Base-by-base conservation (phyloP, 92 coral and sea anemone genomes). In the Isaurus tuberculatus region DNA sequence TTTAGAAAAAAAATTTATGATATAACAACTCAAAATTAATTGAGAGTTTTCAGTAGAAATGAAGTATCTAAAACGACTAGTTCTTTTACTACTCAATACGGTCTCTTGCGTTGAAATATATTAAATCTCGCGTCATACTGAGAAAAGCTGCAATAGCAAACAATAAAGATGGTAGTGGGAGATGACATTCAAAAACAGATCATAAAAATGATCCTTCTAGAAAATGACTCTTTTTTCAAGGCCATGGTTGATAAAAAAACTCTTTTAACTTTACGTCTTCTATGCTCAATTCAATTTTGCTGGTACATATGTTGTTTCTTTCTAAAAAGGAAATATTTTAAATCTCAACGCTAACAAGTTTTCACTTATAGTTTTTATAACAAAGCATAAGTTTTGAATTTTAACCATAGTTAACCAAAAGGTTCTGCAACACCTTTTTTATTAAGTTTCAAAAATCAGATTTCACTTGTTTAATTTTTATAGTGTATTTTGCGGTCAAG, bases 21-120 rank as follows among this genome's bases (percentile, higher is more conserved):
- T 55, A 57, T 55, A 75, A 55, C 32, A 11, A 55, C 43, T 36
- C 13, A 30, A 48, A 58, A 3, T 1, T 23, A 33, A 55, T 33
- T 77, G 68, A n/a, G 4, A 14, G 51, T n/a, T 29, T n/a, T 32
- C 37, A 16, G 10, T 31, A 42, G 29, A 19, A 22, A 26, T 17
- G 31, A 16, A 26, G 58, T 22, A 30, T 32, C n/a, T 42, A 3
- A 49, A 57, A 55, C 11, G 26, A 46, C 48, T 11, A 29, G 3
- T 27, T 43, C 4, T 11, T 55, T 13, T 58, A 34, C 34, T 19
- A 5, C 33, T 55, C 43, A 16, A 32, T 31, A 23, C 8, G 82
- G 30, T 77, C 25, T 34, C 16, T 64, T 57, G 29, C 70, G 58
- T 58, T 40, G 82, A 77, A 34, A 57, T 3, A 20, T 37, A 70